Evolutionary conservation across 2,113 vertebrate species (phyloP), one percentile per base, ranked within the genome.

Genomic region (Peucedramus taeniatus): DNA sequence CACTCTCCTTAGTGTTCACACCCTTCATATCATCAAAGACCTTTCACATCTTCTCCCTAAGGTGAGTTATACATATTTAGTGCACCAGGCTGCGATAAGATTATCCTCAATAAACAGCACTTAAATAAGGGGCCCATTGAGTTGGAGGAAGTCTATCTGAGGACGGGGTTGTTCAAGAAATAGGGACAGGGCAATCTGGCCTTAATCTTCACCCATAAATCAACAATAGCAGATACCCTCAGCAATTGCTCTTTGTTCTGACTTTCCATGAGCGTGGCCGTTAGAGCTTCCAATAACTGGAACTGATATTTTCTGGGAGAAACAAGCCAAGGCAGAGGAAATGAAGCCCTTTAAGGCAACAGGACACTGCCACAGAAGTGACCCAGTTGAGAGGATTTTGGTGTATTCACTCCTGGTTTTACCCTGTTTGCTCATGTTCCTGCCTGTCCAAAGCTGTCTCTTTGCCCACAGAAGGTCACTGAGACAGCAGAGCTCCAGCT

Each of bases 1-100:
- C 88, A 88, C 79, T 89, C 85, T 93, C 93, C 93, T 81, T 83
- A 94, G 94, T 75, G 94, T 96, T 97, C 96, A 96, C 93, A 96
- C 93, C 90, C 90, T 96, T 96, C 96, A 89, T 88, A 93, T 86
- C 61, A 83, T 95, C 93, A 86, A 86, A 93, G 93, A 88, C 63
- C 94, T 83, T 96, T 71, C 83, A 83, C 56, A 90, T 94, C 92
- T 71, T 79, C 83, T 97, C 95, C 92, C 90, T 83, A n/a, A 94
- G 96, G 94, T 96, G 82, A 96, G 85, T 86, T 75, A 74, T 75
- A 92, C 88, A 64, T 89, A 95, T 91, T 96, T 90, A 93, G 88
- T 86, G 83, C 60, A 70, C 92, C 64, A 51, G 79, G 70, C 90
- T 93, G 88, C 4, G 92, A 95, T 92, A 97, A 83, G 88, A 61